Conservation (phyloP, 1,140 invertebrate species). For the Philotrypesis tridentata region DNA sequence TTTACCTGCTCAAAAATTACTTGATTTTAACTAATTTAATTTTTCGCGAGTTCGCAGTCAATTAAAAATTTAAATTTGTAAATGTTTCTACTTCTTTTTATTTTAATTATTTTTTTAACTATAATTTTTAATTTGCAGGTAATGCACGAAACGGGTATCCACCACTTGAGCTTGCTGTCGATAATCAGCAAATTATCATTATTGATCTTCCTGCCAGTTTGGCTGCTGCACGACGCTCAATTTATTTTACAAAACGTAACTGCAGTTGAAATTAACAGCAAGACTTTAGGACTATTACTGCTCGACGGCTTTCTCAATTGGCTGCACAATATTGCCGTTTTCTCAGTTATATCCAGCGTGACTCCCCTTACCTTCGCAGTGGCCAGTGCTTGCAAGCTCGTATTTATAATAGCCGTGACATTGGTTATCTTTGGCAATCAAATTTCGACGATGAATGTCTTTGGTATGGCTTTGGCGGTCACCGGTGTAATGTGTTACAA, state of each 20-base stretch:
- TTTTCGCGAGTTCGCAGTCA: too few relatives aligned
- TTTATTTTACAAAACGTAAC: slow-evolving; percentile 75
- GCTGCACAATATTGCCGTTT: slow-evolving; percentile 95
- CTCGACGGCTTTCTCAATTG: slow-evolving; percentile 92
- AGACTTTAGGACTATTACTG: slow-evolving; percentile 80
- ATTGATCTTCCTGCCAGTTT: slow-evolving; percentile 89
- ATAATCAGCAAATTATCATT: slow-evolving; percentile 88
- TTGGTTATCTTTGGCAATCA: slow-evolving; percentile 93
- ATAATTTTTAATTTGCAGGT: slow-evolving; percentile 75
- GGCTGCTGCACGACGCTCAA: slow-evolving; percentile 84
- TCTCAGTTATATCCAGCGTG: slow-evolving; percentile 91
- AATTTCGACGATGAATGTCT: slow-evolving; percentile 88
- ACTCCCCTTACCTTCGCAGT: slow-evolving; percentile 96
- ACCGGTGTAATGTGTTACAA: slow-evolving; percentile 94
- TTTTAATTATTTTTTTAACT: slow-evolving; percentile 12
- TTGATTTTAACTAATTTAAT: too few relatives aligned
- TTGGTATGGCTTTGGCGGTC: slow-evolving; percentile 93
- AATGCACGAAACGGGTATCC: slow-evolving; percentile 89
- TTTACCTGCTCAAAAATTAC: too few relatives aligned
- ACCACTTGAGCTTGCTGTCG: slow-evolving; percentile 88
- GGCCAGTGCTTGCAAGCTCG: slow-evolving; percentile 94
- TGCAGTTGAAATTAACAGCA: slow-evolving; percentile 69
- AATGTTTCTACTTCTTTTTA: not conserved
- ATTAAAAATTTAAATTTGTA: not conserved
- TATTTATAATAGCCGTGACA: slow-evolving; percentile 94